A percentile compares a stretch with the other conserved stretches of the same genome.
These are phyloP conservation scores for Himalopsyche japonica DNA, from an alignment of 2,888 invertebrate species.

Conservation along the genomic window DNA sequence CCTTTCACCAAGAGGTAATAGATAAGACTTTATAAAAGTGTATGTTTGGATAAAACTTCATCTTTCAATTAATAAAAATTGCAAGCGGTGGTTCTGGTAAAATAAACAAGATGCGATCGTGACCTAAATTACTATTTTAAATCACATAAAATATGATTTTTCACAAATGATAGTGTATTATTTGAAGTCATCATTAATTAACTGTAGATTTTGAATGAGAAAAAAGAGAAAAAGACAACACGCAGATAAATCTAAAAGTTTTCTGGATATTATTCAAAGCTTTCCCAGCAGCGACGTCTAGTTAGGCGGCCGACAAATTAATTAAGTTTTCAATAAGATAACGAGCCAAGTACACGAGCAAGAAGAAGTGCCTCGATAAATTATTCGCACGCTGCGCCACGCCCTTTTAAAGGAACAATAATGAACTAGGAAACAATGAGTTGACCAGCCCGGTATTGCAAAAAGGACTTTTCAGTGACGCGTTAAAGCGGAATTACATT, in stretches of 20 bases:
- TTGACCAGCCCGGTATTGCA: conserved; percentile 6
- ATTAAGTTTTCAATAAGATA: conserved; percentile 40
- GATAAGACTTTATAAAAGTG: too few species aligned
- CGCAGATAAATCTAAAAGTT: background rate
- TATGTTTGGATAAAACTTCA: too few species aligned
- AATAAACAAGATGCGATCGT: too few species aligned
- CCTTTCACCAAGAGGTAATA: too few species aligned
- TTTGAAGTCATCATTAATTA: background rate
- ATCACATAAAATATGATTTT: too few species aligned
- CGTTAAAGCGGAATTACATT: background rate
- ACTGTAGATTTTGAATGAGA: background rate
- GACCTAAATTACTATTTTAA: too few species aligned
- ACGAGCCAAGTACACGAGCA: conserved; percentile 4
- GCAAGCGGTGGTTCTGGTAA: too few species aligned
- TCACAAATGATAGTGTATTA: too few species aligned
- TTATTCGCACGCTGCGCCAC: conserved; percentile 11
- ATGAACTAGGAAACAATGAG: conserved; percentile 17
- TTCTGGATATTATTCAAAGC: background rate
- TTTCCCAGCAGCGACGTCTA: background rate
- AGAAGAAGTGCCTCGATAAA: conserved; percentile 6
- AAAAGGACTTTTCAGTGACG: background rate
- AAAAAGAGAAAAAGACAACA: background rate
- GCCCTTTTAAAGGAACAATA: background rate
- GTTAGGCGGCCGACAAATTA: conserved; percentile 29
- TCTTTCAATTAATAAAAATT: too few species aligned